These are phyloP conservation scores for Tor tambroides DNA, from an alignment of 2,113 vertebrate genomes.

Conservation along the genomic window DNA sequence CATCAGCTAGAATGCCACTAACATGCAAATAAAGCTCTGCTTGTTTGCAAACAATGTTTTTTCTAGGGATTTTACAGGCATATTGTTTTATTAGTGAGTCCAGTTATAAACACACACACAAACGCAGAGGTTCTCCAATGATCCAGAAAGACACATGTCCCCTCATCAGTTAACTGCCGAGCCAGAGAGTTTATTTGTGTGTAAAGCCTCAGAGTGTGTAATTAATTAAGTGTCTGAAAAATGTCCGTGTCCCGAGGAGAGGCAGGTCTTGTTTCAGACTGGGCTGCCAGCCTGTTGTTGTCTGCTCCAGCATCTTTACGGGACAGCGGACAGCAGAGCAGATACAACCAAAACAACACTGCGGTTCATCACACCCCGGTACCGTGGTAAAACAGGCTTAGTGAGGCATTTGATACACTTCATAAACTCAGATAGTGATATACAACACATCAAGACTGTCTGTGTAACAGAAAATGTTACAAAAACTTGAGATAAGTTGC, in stretches of 20 bases:
- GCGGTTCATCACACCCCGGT: neutral
- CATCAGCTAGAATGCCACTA: neutral
- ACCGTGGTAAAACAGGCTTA: neutral
- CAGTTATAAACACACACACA: neutral
- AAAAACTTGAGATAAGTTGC: neutral
- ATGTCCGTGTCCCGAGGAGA: neutral
- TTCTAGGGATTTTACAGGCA: neutral
- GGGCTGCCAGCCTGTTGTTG: constrained; percentile 31
- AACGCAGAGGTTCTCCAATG: neutral
- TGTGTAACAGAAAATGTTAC: neutral
- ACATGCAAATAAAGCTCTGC: neutral
- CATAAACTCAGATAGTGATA: neutral
- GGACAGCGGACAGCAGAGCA: constrained; percentile 20
- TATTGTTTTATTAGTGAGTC: neutral
- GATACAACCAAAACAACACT: constrained; percentile 27
- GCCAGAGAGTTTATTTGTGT: constrained; percentile 42
- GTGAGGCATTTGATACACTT: neutral
- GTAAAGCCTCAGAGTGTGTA: constrained; percentile 11
- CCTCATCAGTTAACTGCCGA: neutral
- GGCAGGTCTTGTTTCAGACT: constrained; percentile 28
- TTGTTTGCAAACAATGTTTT: neutral
- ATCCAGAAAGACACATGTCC: neutral
- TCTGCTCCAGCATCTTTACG: constrained; percentile 24
- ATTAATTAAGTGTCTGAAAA: constrained; percentile 9
- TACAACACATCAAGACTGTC: too few species aligned